Conservation (phyloP, 2,113 vertebrate genomes). For the Chaenocephalus aceratus region DNA sequence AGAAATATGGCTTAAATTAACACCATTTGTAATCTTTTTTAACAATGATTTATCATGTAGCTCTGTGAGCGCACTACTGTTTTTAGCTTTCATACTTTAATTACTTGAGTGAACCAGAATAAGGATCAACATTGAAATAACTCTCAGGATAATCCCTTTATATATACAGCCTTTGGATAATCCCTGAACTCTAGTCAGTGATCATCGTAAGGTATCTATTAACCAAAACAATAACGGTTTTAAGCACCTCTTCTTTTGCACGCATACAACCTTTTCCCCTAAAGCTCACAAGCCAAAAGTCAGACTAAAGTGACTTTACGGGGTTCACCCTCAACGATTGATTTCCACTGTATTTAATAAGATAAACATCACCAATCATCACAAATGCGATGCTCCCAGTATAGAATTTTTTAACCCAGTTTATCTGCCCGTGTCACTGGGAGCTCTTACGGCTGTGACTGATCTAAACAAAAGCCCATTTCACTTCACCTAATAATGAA, state of each 20-base stretch:
- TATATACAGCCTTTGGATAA: background rate
- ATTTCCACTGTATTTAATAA: slow-evolving; percentile 51
- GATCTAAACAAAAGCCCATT: slow-evolving; percentile 72
- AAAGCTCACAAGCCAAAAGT: slow-evolving; percentile 11
- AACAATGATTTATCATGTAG: background rate
- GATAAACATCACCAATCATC: slow-evolving; percentile 62
- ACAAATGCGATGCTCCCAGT: slow-evolving; percentile 13
- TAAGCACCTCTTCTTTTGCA: too few relatives aligned
- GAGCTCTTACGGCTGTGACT: slow-evolving; percentile 47
- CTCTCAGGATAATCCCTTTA: background rate
- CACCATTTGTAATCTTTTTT: background rate
- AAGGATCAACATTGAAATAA: background rate
- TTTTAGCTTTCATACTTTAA: background rate
- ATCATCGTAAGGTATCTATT: background rate
- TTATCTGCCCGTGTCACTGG: slow-evolving; percentile 52
- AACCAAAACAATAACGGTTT: background rate
- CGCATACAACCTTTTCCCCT: background rate
- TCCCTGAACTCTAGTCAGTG: background rate
- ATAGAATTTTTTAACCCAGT: slow-evolving; percentile 50
- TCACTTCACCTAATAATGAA: slow-evolving; percentile 88
- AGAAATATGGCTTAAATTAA: background rate
- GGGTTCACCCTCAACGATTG: slow-evolving; percentile 16
- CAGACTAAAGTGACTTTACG: slow-evolving; percentile 5
- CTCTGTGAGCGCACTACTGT: background rate
- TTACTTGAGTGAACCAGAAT: background rate